Percentiles rank a stretch among this genome's conserved stretches.
Evolutionary conservation across 2,797 vertebrate species (phyloP).

Genomic region (Chromis chromis): DNA sequence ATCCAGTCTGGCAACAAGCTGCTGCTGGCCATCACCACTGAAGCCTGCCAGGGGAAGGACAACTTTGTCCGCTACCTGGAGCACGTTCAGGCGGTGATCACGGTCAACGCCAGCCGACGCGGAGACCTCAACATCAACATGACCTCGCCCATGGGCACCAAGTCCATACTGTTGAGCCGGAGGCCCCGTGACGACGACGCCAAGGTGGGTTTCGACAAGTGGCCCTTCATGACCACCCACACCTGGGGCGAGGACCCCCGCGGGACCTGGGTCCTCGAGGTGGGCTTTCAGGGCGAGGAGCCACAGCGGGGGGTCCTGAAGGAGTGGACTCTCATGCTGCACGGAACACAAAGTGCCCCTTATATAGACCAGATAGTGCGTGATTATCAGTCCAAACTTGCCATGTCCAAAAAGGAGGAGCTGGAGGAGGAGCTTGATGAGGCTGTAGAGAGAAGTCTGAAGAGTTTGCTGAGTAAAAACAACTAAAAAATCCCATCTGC

Average conservation of each 20-base stretch:
- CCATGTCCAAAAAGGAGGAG: slow-evolving; percentile 99
- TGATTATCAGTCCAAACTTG: slow-evolving; percentile 99
- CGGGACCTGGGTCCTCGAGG: slow-evolving; percentile 95
- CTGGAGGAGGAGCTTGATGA: slow-evolving; percentile 98
- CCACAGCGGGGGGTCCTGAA: slow-evolving; percentile 92
- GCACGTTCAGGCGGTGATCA: slow-evolving; percentile 96
- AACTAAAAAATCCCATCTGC: slow-evolving; percentile 87
- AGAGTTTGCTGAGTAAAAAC: slow-evolving; percentile 95
- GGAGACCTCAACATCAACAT: slow-evolving; percentile 98
- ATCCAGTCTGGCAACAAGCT: slow-evolving; percentile 91
- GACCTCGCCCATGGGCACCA: slow-evolving; percentile 98
- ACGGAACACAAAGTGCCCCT: slow-evolving; percentile 97
- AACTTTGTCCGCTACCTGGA: slow-evolving; percentile 98
- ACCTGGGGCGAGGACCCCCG: slow-evolving; percentile 99
- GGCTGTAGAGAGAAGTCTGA: slow-evolving; percentile 96
- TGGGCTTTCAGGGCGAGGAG: slow-evolving; percentile 89
- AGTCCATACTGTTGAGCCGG: slow-evolving; percentile 96
- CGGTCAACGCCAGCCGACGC: slow-evolving; percentile 92
- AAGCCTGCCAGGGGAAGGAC: slow-evolving; percentile 95
- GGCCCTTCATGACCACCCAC: slow-evolving; percentile 99
- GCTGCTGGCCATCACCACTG: slow-evolving; percentile 89
- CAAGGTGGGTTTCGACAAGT: slow-evolving; percentile 99
- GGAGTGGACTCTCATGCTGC: slow-evolving; percentile 99
- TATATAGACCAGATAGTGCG: slow-evolving; percentile 99
- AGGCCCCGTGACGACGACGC: slow-evolving; percentile 95